Base-by-base conservation (phyloP, 2,888 invertebrate genomes). In the Rhagium mordax region DNA sequence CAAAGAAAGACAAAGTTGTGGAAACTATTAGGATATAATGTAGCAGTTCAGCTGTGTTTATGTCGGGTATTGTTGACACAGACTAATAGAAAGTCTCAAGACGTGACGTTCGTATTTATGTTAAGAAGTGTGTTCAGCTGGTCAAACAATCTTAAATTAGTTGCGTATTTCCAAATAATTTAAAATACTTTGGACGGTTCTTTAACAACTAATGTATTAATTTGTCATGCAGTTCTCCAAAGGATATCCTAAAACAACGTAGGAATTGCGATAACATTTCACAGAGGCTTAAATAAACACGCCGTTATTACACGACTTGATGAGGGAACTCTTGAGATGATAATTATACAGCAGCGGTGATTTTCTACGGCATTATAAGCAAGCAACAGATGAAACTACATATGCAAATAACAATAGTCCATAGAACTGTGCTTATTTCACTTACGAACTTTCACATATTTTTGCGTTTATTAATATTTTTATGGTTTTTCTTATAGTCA, bases 71-170 rank as follows among this genome's bases (percentile, higher is more conserved):
- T 82, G 82, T 83, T 84, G 82, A 84, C 83, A 81, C 74, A 83
- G 79, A 81, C 81, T 82, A 82, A 83, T 82, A 81, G 84, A 82
- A 80, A 78, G 81, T 78, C 76, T 70, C 70, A 73, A 75, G 78
- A 81, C 81, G 82, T 83, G 81, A 80, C 80, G 77, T 77, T 74
- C 64, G 76, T 84, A 81, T 84, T 84, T 84, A 81, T 80, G 81
- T 81, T 80, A 80, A 81, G 81, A 82, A 82, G 84, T 83, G 81
- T 81, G 82, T 81, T 83, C 84, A 84, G 84, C 84, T 84, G 84
- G 81, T 80, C 81, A 81, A 80, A 82, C 78, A 80, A 75, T 57
- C 76, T 74, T 75, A 73, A 79, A 65, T 65, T 65, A 65, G 65
- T 53, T 27, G 65, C 65, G 29, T 18, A 53, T 65, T 65, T 64